Percentiles rank a stretch among this genome's conserved stretches.
Conservation (phyloP, 2,797 vertebrate species). For the Echeneis naucrates region DNA sequence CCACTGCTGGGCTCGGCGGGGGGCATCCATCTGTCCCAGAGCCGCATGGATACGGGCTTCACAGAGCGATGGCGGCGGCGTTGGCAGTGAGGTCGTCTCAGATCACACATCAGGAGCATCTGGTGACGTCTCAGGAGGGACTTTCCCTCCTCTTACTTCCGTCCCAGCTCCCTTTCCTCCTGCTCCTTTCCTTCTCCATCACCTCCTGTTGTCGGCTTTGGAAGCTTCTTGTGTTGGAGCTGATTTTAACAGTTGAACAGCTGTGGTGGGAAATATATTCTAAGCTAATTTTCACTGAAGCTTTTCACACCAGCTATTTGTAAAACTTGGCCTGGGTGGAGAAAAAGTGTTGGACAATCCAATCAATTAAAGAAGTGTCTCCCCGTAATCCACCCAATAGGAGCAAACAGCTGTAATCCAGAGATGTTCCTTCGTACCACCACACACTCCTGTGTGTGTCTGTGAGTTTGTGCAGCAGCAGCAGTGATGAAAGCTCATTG, state of each 20-base stretch:
- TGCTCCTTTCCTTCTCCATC: neutral
- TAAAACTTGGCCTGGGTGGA: neutral
- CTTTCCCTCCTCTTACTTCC: no score
- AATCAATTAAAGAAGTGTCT: neutral
- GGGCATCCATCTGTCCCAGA: conserved; percentile 19
- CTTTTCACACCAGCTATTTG: neutral
- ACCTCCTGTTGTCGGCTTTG: no score
- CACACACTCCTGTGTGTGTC: conserved; percentile 22
- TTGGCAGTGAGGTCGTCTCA: no score
- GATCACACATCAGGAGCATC: conserved; percentile 25
- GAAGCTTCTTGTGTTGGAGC: neutral
- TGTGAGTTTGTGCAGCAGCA: conserved; percentile 14
- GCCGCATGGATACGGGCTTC: conserved; percentile 44
- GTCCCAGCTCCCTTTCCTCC: no score
- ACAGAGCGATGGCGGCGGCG: neutral
- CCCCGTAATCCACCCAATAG: neutral
- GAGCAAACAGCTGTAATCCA: conserved; percentile 31
- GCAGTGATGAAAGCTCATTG: conserved; percentile 43
- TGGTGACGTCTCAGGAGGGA: conserved; percentile 19
- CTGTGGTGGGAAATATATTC: neutral
- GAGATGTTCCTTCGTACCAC: neutral
- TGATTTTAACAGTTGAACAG: neutral
- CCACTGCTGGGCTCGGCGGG: conserved; percentile 4
- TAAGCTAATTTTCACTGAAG: neutral
- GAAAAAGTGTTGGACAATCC: neutral